Evolutionary conservation across 2,113 vertebrate genomes (phyloP).

Genomic region (Xiphorhynchus elegans): DNA sequence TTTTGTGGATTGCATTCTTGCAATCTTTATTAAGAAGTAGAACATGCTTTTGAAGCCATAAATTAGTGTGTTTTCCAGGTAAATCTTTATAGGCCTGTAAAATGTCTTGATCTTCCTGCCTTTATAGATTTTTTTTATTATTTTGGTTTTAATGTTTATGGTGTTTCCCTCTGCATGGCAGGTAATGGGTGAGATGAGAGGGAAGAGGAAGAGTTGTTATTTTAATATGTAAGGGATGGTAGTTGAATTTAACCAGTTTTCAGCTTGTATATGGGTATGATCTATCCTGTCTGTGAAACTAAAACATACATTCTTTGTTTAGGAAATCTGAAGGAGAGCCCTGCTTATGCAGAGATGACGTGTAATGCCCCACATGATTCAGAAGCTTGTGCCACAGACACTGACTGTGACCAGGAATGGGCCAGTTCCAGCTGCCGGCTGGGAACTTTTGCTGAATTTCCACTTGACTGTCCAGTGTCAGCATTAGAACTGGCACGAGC

Average conservation of each 20-base stretch:
- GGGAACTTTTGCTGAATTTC: conserved; percentile 82
- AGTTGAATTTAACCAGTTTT: neutral
- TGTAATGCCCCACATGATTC: conserved; percentile 49
- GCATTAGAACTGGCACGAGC: conserved; percentile 81
- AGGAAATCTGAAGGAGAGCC: conserved; percentile 36
- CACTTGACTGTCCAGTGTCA: conserved; percentile 73
- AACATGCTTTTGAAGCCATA: neutral
- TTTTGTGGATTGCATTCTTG: neutral
- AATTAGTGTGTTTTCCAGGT: neutral
- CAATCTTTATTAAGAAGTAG: neutral
- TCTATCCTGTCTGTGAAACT: neutral
- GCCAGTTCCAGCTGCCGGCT: conserved; percentile 64
- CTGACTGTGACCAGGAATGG: conserved; percentile 75
- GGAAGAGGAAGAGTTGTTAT: neutral
- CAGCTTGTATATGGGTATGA: neutral
- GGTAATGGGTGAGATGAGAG: neutral
- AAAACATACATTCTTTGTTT: conserved; percentile 47
- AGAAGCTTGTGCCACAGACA: conserved; percentile 50
- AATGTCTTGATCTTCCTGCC: neutral
- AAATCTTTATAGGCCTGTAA: neutral
- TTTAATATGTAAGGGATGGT: neutral
- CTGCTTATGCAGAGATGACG: conserved; percentile 68
- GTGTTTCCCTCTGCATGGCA: neutral
- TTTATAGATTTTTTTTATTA: neutral
- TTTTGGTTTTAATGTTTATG: neutral